phyloP scores from a whole-genome alignment of 64 coral and sea anemone genomes.

The Cladopsammia gracilis region DNA sequence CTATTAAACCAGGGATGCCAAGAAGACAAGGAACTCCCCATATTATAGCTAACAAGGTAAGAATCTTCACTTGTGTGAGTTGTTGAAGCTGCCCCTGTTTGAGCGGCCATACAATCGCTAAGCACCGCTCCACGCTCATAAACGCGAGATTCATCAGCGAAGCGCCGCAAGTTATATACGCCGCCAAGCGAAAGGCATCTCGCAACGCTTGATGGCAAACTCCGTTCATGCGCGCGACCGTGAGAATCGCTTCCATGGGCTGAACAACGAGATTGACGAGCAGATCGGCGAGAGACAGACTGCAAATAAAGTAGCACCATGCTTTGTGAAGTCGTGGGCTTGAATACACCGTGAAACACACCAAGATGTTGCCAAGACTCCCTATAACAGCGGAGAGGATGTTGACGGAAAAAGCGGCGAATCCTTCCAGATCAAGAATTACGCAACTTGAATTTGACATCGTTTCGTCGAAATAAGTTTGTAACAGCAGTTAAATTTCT shows the following conservation, averaged over 20 bases:
- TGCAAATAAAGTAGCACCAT: conserved; percentile 68
- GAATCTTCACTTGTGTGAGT: conserved; percentile 11
- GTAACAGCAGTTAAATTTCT: not conserved
- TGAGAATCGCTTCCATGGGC: conserved; percentile 58
- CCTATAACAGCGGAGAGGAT: conserved; percentile 47
- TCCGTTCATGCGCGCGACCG: conserved; percentile 13
- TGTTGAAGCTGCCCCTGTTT: conserved; percentile 2
- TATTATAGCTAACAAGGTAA: conserved; percentile 3
- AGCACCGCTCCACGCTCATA: conserved; percentile 63
- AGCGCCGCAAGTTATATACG: conserved; percentile 67
- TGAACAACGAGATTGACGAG: conserved; percentile 60
- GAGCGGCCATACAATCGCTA: conserved; percentile 64
- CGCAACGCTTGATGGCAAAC: conserved; percentile 41
- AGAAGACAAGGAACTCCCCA: conserved; percentile 49
- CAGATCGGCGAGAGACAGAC: conserved; percentile 67
- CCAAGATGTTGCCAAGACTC: conserved; percentile 50
- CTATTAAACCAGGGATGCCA: not conserved
- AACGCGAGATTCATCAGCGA: conserved; percentile 69
- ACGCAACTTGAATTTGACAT: conserved; percentile 31
- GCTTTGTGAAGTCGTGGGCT: conserved; percentile 36
- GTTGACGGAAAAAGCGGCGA: conserved; percentile 46
- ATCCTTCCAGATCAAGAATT: conserved; percentile 2
- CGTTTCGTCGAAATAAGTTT: not conserved
- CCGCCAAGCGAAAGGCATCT: conserved; percentile 58
- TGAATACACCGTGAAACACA: conserved; percentile 45